phyloP scores from a whole-genome alignment of 2,113 vertebrate genomes.

The Erythrolamprus reginae region DNA sequence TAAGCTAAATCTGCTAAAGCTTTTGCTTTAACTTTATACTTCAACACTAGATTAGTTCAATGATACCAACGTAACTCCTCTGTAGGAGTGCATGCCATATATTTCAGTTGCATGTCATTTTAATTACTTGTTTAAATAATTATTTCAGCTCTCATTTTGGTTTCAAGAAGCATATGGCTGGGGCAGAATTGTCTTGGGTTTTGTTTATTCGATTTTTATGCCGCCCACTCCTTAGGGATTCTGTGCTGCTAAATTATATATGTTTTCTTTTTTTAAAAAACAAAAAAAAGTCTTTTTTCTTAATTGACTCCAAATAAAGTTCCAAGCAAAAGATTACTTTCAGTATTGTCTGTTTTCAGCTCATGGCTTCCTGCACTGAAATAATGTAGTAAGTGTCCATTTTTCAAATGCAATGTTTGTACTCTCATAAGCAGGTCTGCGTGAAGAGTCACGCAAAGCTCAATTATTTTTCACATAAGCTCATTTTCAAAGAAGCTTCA shows the following conservation, averaged over 20 bases:
- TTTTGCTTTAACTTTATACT: background rate
- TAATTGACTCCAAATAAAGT: accelerated
- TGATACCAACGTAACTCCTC: background rate
- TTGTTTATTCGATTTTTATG: no score
- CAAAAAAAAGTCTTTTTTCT: no score
- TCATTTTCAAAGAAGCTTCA: constrained; percentile 36
- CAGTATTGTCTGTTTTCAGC: background rate
- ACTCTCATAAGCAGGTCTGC: background rate
- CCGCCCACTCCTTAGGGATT: no score
- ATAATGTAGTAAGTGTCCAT: background rate
- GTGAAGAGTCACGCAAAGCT: constrained; percentile 23
- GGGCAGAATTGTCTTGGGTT: background rate
- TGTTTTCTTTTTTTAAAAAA: background rate
- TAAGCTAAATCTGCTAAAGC: background rate
- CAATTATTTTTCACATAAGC: constrained; percentile 33
- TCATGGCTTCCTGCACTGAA: accelerated
- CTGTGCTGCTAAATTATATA: background rate
- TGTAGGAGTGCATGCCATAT: background rate
- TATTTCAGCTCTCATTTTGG: background rate
- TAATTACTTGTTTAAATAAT: background rate
- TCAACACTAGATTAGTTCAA: background rate
- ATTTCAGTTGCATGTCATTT: background rate
- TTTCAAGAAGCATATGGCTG: background rate
- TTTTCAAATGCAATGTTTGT: accelerated
- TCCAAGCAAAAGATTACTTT: background rate